Percentiles rank a stretch among this genome's conserved stretches.
Evolutionary conservation across 53 echinoderm and acorn worm genomes (phyloP).

Genomic region (Mesocentrotus franciscanus): DNA sequence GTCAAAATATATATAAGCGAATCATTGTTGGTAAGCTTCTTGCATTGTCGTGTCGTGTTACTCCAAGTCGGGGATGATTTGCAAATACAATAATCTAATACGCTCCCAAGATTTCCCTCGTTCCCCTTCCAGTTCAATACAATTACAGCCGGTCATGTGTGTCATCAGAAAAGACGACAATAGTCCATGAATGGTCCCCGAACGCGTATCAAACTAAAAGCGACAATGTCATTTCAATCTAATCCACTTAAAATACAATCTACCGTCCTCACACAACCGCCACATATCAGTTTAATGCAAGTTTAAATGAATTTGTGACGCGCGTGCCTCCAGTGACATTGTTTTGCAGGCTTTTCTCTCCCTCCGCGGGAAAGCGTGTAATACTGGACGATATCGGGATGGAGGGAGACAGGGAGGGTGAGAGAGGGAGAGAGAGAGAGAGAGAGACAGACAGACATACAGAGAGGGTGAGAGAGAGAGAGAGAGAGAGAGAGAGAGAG

Average conservation of each 20-base stretch:
- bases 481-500: neutral
- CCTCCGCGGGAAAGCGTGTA: neutral
- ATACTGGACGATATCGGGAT: conserved; percentile 8
- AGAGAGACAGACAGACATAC: neutral
- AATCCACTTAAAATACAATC: conserved; percentile 68
- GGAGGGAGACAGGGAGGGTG: neutral
- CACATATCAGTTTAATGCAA: conserved; percentile 63
- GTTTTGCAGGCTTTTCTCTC: conserved; percentile 38
- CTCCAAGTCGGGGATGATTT: conserved; percentile 39
- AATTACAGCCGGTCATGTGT: conserved; percentile 44
- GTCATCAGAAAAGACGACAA: conserved; percentile 48
- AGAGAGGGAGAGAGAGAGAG: neutral
- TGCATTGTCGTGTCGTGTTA: conserved; percentile 60
- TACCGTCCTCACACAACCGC: conserved; percentile 32
- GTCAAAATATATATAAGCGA: neutral
- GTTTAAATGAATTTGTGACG: conserved; percentile 69
- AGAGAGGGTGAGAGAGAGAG: neutral
- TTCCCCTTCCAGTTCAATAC: conserved; percentile 49
- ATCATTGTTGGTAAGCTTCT: conserved; percentile 21
- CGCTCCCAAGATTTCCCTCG: conserved; percentile 35
- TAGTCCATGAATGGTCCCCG: conserved; percentile 48
- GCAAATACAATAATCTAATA: conserved; percentile 58
- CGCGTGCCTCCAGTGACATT: conserved; percentile 47
- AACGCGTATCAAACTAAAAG: conserved; percentile 64
- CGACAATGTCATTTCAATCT: conserved; percentile 63